These are phyloP conservation scores for Osmerus mordax DNA, from an alignment of 2,113 vertebrate species.

Conservation along the genomic window DNA sequence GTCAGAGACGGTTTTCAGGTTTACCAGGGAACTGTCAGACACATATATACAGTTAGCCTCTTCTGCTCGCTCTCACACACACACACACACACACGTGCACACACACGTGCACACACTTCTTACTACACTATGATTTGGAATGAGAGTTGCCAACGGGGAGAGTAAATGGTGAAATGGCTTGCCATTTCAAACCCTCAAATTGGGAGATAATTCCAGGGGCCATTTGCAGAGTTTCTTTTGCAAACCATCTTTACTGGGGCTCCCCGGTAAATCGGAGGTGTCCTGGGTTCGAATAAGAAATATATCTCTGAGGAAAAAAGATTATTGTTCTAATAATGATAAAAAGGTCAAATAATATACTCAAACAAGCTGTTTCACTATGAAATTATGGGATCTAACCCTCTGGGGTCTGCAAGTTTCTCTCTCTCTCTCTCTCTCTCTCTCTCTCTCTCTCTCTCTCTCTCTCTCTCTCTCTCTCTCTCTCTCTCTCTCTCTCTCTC, in stretches of 20 bases:
- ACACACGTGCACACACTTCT: slow-evolving; percentile 7
- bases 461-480: no score
- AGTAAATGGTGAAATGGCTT: slow-evolving; percentile 30
- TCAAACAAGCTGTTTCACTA: no score
- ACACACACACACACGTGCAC: not conserved
- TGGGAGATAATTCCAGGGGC: slow-evolving; percentile 46
- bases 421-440: not conserved
- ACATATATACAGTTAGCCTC: slow-evolving; percentile 9
- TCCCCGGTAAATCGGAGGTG: no score
- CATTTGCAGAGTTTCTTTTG: slow-evolving; percentile 25
- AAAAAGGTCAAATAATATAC: no score
- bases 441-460: no score
- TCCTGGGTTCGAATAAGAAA: no score
- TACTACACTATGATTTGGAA: slow-evolving; percentile 8
- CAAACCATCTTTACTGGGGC: no score
- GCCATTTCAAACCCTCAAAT: slow-evolving; percentile 57
- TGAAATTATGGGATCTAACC: not conserved
- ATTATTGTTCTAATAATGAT: not conserved
- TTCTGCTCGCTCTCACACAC: not conserved
- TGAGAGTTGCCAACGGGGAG: slow-evolving; percentile 23
- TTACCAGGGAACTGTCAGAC: slow-evolving; percentile 8
- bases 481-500: no score
- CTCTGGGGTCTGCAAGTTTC: not conserved
- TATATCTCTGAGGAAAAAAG: not conserved
- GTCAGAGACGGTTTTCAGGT: not conserved